A percentile compares a stretch with the other conserved stretches of the same genome.
phyloP scores from a whole-genome alignment of 2,797 vertebrate genomes.

The Epinephelus coioides region DNA sequence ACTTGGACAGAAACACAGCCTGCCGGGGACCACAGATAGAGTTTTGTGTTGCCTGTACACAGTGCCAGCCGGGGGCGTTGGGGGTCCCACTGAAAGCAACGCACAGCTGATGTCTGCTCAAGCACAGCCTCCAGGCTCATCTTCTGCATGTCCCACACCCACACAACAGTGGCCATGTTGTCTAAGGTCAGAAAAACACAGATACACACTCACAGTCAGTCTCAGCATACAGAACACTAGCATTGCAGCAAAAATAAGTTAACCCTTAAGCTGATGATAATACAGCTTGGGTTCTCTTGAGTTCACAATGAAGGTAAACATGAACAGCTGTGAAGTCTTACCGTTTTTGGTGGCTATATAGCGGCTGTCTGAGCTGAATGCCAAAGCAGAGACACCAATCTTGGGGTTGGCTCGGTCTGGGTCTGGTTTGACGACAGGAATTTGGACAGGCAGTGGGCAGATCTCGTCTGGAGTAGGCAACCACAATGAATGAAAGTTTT shows the following conservation, averaged over 20 bases:
- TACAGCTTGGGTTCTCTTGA: background rate
- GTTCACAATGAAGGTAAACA: background rate
- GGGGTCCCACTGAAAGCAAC: conserved; percentile 94
- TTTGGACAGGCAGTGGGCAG: conserved; percentile 84
- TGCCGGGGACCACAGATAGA: conserved; percentile 93
- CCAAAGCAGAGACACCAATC: conserved; percentile 91
- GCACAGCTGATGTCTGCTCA: conserved; percentile 90
- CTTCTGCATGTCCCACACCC: conserved; percentile 95
- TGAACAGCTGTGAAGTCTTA: conserved; percentile 57
- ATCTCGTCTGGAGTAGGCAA: conserved; percentile 88
- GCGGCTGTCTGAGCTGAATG: conserved; percentile 94
- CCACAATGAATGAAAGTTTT: conserved; percentile 11
- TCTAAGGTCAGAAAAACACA: conserved; percentile 81
- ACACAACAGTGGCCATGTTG: conserved; percentile 90
- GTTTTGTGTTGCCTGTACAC: conserved; percentile 89
- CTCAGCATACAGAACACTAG: background rate
- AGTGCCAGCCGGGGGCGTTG: conserved; percentile 90
- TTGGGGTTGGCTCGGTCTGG: conserved; percentile 95
- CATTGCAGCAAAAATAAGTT: background rate
- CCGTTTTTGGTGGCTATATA: conserved; percentile 96
- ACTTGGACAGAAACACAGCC: conserved; percentile 93
- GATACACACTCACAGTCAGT: conserved; percentile 4
- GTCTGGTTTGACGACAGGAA: conserved; percentile 91
- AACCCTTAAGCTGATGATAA: background rate
- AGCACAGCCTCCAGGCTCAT: conserved; percentile 89